Base-by-base conservation (phyloP, 2,113 vertebrate species). In the Sinosuthora webbiana region DNA sequence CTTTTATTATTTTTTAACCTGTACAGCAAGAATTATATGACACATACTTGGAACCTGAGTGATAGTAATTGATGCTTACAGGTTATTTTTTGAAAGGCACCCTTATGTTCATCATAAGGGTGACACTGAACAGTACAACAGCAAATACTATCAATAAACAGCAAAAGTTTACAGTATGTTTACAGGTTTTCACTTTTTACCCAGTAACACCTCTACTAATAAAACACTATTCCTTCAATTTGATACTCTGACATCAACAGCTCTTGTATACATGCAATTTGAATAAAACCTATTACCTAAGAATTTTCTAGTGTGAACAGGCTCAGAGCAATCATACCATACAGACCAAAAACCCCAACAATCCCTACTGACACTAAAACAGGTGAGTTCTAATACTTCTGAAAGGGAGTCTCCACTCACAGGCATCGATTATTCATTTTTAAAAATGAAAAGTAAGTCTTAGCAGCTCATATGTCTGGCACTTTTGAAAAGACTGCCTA, bases 1-100 rank as follows among this genome's bases (percentile, higher is more conserved):
- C 44, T 76, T 87, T 70, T 75, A 78, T 76, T 87, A 77, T 9
- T 89, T 89, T 82, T 84, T 75, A 95, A 89, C 74, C 78, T 93
- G 64, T 71, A 84, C 81, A 91, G 80, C 42, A 89, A 87, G 65
- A 87, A 75, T 60, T 91, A 84, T 21, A 4, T 41, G 33, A 87
- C 15, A 90, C 22, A 73, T 30, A 73, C 78, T 76, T 91, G 52
- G 62, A 89, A 85, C 75, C 65, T 82, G 73, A 81, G 35, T 81
- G 69, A 39, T 30, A 89, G 39, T 1, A 84, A 35, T 41, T 78
- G 41, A 79, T 78, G 53, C 35, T 95, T 88, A 85, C 33, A 76
- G 21, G 31, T 71, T 88, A 53, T 28, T 68, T 85, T 96, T 60
- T 71, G 21, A 84, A 91, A 75, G 37, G 37, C 37, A 39, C 37